Conservation (phyloP, 1,140 invertebrate species). For the Pissodes strobi region DNA sequence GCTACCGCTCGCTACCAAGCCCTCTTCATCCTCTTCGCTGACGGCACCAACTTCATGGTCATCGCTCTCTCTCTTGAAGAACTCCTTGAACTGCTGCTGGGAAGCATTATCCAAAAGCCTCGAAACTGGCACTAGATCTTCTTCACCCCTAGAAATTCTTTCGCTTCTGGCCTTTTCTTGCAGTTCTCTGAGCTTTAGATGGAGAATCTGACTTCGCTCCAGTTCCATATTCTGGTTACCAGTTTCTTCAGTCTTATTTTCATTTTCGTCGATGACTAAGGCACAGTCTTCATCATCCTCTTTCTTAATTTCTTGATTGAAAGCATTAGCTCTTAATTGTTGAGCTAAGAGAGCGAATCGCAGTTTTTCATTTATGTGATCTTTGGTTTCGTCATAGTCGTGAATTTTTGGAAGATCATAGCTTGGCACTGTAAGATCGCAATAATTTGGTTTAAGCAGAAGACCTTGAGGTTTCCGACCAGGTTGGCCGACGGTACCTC, state of each 20-base stretch:
- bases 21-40: conserved; percentile 74
- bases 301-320: conserved; percentile 47
- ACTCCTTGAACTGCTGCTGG: conserved; percentile 66
- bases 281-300: conserved; percentile 67
- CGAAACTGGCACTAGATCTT: conserved; percentile 77
- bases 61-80: conserved; percentile 60
- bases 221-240: conserved; percentile 14
- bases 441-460: conserved; percentile 40
- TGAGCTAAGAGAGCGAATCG: conserved; percentile 79
- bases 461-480: conserved; percentile 54
- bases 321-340: conserved; percentile 63
- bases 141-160: conserved; percentile 52
- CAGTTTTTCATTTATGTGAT: conserved; percentile 66
- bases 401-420: conserved; percentile 44
- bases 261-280: conserved; percentile 71
- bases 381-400: conserved; percentile 51
- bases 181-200: conserved; percentile 54
- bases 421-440: conserved; percentile 48
- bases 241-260: conserved; percentile 42
- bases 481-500: conserved; percentile 59
- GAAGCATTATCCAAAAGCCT: conserved; percentile 80
- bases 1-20: conserved; percentile 69
- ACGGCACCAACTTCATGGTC: conserved; percentile 47
- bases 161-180: conserved; percentile 39
- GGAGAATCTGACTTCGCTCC: conserved; percentile 38